Evolutionary conservation across 2,797 vertebrate species (phyloP), one percentile per base, ranked within the genome.

Genomic region (Enteromius afrohamiltoni): DNA sequence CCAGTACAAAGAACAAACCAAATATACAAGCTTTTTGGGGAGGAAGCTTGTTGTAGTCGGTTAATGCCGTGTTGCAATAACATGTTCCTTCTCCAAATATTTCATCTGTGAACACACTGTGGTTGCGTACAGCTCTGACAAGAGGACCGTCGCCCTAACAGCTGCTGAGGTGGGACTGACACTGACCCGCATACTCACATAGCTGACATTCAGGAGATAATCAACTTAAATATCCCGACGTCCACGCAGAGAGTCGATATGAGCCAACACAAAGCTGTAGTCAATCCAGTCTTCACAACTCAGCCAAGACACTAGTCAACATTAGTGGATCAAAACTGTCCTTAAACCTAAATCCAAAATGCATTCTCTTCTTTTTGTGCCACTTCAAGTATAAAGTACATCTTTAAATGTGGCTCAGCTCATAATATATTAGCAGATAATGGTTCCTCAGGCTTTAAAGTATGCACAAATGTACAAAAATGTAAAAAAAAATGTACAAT

Each of bases 161-260:
- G 88, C 87, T 86, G 87, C 68, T 64, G 80, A 85, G 69, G 83
- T 84, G 85, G 53, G 62, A 85, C 75, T 91, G 90, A 90, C 88
- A 83, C 88, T 58, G 67, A 76, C 87, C 82, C 81, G 88, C 92
- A 91, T 91, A 70, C 90, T 91, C 86, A 86, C 93, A 94, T 94
- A 85, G 90, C 90, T 94, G 91, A 89, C 93, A 94, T 94, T 94
- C 92, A 91, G 42, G 88, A 93, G 93, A 93, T 95, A 93, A 94
- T 93, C 90, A 93, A 93, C 85, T 90, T 89, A 89, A 89, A 90
- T 89, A 7, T 81, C 73, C 79, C 70, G 82, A 55, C 67, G 82
- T 75, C 80, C 73, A 83, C 58, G 68, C 85, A 73, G n/a, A 8
- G 14, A 58, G 49, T 69, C 49, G 37, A 49, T 26, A 47, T 26